Evolutionary conservation across 2,113 vertebrate species (phyloP).

Genomic region (Aegotheles bennettii): DNA sequence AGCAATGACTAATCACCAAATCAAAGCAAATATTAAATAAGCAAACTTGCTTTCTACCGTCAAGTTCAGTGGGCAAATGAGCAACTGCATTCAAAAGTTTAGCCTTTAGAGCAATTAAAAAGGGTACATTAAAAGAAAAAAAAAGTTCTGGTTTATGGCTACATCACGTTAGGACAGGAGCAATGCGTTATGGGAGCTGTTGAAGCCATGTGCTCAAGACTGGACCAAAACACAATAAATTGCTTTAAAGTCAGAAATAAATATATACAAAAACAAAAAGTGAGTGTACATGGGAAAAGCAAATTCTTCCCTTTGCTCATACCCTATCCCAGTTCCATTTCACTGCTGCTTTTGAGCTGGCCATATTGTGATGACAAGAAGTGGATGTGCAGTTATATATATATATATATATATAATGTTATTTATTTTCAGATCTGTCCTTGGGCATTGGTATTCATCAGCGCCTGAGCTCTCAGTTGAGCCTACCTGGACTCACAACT

Average conservation of each 20-base stretch:
- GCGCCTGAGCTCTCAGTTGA: background rate
- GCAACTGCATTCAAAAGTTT: constrained; percentile 33
- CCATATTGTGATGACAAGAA: background rate
- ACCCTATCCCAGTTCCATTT: background rate
- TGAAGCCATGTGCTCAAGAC: constrained; percentile 22
- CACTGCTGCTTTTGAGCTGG: background rate
- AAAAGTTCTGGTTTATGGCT: constrained; percentile 31
- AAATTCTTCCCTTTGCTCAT: background rate
- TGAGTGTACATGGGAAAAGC: background rate
- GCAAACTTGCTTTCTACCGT: constrained; percentile 54
- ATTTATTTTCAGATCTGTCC: background rate
- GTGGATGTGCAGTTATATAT: background rate
- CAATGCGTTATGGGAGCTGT: constrained; percentile 22
- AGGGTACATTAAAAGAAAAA: constrained; percentile 10
- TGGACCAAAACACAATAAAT: constrained; percentile 23
- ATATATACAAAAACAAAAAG: background rate
- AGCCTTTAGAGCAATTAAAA: constrained; percentile 65
- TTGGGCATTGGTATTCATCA: background rate
- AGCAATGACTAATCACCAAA: constrained; percentile 66
- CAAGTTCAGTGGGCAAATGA: constrained; percentile 51
- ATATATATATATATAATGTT: no score
- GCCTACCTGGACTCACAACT: background rate
- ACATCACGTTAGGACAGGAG: constrained; percentile 34
- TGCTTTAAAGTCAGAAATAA: constrained; percentile 13
- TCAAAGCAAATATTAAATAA: constrained; percentile 65